These are phyloP conservation scores for Echinarachnius parma DNA, from an alignment of 53 echinoderm and acorn worm species.

Conservation along the genomic window DNA sequence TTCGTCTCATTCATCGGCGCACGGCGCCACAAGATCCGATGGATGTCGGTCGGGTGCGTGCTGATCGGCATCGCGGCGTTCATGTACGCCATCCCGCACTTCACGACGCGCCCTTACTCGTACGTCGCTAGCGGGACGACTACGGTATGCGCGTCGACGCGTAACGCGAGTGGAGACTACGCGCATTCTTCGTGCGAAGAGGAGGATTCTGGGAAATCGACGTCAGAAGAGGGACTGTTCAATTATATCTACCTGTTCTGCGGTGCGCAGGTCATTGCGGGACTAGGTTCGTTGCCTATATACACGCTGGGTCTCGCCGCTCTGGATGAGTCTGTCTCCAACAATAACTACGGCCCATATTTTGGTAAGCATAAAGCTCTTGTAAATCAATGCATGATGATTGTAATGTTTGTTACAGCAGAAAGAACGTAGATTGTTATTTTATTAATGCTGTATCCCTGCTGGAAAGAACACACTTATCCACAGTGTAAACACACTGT, in stretches of 20 bases:
- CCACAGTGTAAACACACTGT: no score
- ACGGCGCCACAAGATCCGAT: constrained; percentile 67
- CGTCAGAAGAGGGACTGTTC: constrained; percentile 32
- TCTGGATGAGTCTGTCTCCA: constrained; percentile 66
- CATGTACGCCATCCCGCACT: constrained; percentile 71
- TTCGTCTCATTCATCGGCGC: constrained; percentile 79
- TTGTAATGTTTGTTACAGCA: no score
- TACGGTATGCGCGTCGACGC: not conserved
- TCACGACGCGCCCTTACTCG: constrained; percentile 57
- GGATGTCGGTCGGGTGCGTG: constrained; percentile 58
- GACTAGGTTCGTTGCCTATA: constrained; percentile 48
- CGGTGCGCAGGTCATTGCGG: constrained; percentile 53
- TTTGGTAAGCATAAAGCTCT: constrained; percentile 68
- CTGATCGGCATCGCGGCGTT: constrained; percentile 54
- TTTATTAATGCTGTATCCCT: no score
- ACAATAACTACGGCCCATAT: constrained; percentile 53
- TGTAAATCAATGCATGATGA: no score
- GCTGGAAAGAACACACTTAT: no score
- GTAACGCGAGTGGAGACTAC: not conserved
- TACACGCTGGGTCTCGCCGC: constrained; percentile 60
- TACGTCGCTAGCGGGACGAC: constrained; percentile 11
- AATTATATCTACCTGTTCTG: constrained; percentile 68
- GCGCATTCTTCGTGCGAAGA: not conserved
- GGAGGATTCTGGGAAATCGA: no score
- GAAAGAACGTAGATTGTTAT: no score